Evolutionary conservation across 2,888 invertebrate species (phyloP).

Genomic region (Cybosia mesomella): DNA sequence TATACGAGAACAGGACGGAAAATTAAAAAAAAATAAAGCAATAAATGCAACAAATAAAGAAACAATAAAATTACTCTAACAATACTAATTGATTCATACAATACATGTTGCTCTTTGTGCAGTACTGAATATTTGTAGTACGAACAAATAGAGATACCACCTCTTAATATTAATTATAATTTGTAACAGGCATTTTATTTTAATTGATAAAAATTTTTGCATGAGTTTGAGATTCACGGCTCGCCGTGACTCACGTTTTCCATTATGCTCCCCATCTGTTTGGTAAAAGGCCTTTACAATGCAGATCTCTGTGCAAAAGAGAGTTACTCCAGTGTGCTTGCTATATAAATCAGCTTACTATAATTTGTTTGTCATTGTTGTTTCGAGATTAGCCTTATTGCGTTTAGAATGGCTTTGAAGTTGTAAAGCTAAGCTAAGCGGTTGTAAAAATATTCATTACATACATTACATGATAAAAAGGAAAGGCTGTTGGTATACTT

Average conservation of each 20-base stretch:
- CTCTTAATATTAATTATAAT: slow-evolving; percentile 15
- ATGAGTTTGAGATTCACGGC: slow-evolving; percentile 46
- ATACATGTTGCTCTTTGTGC: no score
- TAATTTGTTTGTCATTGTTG: slow-evolving; percentile 64
- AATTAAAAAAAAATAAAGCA: no score
- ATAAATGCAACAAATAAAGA: no score
- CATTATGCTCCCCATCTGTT: slow-evolving; percentile 59
- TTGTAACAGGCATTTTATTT: slow-evolving; percentile 48
- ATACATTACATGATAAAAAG: slow-evolving; percentile 29
- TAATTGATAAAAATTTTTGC: slow-evolving; percentile 45
- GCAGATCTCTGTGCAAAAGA: slow-evolving; percentile 44
- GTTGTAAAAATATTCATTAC: slow-evolving; percentile 48
- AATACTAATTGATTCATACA: no score
- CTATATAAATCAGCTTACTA: slow-evolving; percentile 57
- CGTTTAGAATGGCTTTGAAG: slow-evolving; percentile 51
- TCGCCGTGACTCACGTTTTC: slow-evolving; percentile 58
- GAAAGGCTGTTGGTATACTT: neutral
- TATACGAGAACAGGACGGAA: no score
- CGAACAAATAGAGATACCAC: neutral
- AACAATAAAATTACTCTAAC: no score
- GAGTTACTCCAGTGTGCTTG: slow-evolving; percentile 55
- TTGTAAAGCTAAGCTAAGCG: slow-evolving; percentile 16
- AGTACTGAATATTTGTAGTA: no score
- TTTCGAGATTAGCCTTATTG: slow-evolving; percentile 48
- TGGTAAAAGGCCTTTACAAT: slow-evolving; percentile 63